A percentile compares a stretch with the other conserved stretches of the same genome.
These are phyloP conservation scores for Euura saliciscinereae DNA, from an alignment of 1,140 invertebrate genomes.

Conservation along the genomic window DNA sequence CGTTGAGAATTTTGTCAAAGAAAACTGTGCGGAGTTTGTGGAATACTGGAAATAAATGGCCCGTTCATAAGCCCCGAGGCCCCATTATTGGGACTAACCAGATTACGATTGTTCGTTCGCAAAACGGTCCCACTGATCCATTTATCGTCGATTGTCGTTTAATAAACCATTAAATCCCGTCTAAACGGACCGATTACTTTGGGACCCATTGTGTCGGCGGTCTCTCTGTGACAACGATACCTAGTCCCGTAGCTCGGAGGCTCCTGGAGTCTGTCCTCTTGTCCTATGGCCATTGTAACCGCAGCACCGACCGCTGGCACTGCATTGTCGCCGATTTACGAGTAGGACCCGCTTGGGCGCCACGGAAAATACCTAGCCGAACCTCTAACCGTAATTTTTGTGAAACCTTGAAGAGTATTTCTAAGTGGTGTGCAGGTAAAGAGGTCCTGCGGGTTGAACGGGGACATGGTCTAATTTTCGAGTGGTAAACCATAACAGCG, in stretches of 20 bases:
- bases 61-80: neutral
- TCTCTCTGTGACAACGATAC: conserved; percentile 25
- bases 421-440: too few species aligned
- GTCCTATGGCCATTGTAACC: neutral
- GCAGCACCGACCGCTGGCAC: neutral
- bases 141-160: neutral
- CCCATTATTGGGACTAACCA: neutral
- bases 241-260: conserved; percentile 14
- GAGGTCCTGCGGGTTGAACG: too few species aligned
- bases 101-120: conserved; percentile 2
- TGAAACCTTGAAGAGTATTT: too few species aligned
- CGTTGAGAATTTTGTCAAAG: too few species aligned
- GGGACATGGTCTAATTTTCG: too few species aligned
- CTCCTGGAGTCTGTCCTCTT: neutral
- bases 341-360: neutral
- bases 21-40: too few species aligned
- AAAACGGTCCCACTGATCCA: conserved; percentile 1
- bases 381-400: neutral
- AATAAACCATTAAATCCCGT: conserved; percentile 18
- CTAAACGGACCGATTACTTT: conserved; percentile 11
- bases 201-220: conserved; percentile 17
- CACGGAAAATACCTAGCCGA: neutral
- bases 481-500: too few species aligned
- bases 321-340: neutral
- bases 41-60: neutral